Conservation (phyloP, 2,113 vertebrate species). For the Cricetomys ansorgei region DNA sequence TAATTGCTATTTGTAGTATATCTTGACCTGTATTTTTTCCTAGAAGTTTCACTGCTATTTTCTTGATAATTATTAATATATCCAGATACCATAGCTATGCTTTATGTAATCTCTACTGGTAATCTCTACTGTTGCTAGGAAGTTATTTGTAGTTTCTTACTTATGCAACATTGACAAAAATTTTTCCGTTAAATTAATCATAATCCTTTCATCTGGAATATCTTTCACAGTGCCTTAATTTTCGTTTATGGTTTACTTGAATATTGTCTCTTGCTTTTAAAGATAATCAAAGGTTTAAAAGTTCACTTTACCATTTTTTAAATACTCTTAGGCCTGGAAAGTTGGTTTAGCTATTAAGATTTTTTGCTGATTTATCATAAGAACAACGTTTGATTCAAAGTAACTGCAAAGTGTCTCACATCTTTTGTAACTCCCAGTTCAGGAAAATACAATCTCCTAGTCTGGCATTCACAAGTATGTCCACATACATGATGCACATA, state of each 20-base stretch:
- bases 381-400: too few species aligned
- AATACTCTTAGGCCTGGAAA: background rate
- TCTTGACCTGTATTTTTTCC: background rate
- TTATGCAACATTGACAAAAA: background rate
- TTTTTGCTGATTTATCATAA: too few species aligned
- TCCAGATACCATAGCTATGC: background rate
- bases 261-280: background rate
- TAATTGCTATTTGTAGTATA: background rate
- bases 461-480: too few species aligned
- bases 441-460: too few species aligned
- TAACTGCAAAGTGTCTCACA: too few species aligned
- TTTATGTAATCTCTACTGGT: background rate
- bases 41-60: background rate
- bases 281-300: background rate
- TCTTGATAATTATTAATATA: background rate
- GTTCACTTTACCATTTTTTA: background rate
- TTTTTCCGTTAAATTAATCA: background rate
- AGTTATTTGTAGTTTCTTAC: background rate
- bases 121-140: too few species aligned
- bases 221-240: background rate
- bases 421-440: too few species aligned
- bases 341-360: too few species aligned
- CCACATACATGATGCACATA: too few species aligned
- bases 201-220: background rate
- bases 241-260: background rate